phyloP scores from a whole-genome alignment of 30 jellyfish, hydroid and myxozoan species.

The Pelagia noctiluca region DNA sequence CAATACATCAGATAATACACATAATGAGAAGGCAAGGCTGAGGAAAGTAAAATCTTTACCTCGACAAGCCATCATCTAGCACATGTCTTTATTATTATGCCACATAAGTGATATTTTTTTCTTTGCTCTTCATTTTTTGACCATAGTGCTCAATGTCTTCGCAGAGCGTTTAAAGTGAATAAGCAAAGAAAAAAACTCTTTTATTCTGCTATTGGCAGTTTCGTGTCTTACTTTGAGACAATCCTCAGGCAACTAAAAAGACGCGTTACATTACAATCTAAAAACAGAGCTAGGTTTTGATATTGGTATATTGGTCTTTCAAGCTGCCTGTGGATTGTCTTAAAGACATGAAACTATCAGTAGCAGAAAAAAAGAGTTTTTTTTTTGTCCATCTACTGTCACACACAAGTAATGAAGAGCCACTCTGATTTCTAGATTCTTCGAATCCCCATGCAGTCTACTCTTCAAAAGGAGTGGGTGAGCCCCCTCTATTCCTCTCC shows the following conservation, averaged over 20 bases:
- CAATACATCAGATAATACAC: not conserved
- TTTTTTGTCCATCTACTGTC: not conserved
- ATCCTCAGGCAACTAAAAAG: not conserved
- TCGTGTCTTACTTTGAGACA: too few relatives aligned
- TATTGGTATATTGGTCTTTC: too few relatives aligned
- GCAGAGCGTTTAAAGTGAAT: too few relatives aligned
- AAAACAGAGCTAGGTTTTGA: not conserved
- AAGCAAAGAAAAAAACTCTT: too few relatives aligned
- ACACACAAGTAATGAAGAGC: not conserved
- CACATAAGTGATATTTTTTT: too few relatives aligned
- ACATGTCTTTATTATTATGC: too few relatives aligned
- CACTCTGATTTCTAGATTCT: constrained; percentile 26
- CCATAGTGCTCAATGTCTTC: too few relatives aligned
- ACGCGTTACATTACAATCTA: not conserved
- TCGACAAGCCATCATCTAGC: too few relatives aligned
- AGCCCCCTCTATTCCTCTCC: constrained; percentile 60
- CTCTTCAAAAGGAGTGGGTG: constrained; percentile 71
- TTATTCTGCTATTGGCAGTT: too few relatives aligned
- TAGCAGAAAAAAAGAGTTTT: too few relatives aligned
- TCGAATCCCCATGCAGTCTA: constrained; percentile 60
- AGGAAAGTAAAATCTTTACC: not conserved
- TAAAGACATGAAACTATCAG: not conserved
- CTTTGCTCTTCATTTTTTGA: too few relatives aligned
- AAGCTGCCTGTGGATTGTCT: not conserved
- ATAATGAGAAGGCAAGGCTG: not conserved